These are phyloP conservation scores for Drosophila arawakana DNA, from an alignment of 1,140 invertebrate genomes.

Conservation along the genomic window DNA sequence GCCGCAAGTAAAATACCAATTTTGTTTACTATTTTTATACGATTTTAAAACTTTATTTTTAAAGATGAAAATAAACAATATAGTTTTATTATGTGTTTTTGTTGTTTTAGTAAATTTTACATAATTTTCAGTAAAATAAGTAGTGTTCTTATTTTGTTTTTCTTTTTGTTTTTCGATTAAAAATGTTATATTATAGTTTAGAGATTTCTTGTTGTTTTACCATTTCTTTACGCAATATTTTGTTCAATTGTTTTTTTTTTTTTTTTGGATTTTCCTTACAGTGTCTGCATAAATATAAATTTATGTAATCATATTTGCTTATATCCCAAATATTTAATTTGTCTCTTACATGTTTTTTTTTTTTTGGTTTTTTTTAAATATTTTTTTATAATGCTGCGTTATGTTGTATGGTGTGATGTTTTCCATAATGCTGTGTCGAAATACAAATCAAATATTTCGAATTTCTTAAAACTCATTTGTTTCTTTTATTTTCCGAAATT, in stretches of 20 bases:
- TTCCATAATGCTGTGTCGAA: conserved; percentile 61
- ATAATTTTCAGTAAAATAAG: conserved; percentile 85
- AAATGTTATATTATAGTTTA: conserved; percentile 84
- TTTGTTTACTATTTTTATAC: conserved; percentile 84
- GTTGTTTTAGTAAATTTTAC: conserved; percentile 83
- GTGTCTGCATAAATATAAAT: conserved; percentile 78
- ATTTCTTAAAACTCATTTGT: conserved; percentile 62
- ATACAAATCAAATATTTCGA: conserved; percentile 58
- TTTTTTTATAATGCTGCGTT: conserved; percentile 51
- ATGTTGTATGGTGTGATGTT: conserved; percentile 46
- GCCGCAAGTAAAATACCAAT: neutral
- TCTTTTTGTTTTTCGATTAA: conserved; percentile 74
- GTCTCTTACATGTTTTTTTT: conserved; percentile 59
- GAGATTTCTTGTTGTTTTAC: conserved; percentile 71
- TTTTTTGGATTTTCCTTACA: conserved; percentile 57
- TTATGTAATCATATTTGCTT: conserved; percentile 82
- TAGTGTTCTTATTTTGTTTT: conserved; percentile 51
- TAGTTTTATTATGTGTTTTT: conserved; percentile 81
- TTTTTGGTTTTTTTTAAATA: conserved; percentile 34
- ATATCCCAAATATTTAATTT: conserved; percentile 80
- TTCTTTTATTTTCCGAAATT: conserved; percentile 37
- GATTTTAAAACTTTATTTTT: conserved; percentile 85
- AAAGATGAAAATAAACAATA: conserved; percentile 85
- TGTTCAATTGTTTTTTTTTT: conserved; percentile 64
- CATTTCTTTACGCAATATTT: conserved; percentile 61